phyloP scores from a whole-genome alignment of 2,113 vertebrate genomes.

The Narcine bancroftii region DNA sequence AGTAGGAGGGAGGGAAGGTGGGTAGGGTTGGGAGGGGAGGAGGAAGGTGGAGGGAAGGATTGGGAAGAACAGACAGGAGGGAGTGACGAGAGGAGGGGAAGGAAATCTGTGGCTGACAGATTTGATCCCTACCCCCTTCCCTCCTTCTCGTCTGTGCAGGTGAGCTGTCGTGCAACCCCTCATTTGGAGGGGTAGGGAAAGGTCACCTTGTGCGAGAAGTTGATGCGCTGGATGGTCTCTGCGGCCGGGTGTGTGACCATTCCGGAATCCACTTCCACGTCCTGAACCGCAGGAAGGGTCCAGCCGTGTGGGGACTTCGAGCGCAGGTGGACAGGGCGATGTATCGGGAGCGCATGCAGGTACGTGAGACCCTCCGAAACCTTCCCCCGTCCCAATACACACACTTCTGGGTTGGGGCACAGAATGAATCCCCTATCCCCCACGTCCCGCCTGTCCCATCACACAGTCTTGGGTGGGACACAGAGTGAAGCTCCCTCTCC shows the following conservation, averaged over 20 bases:
- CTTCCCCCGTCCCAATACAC: neutral
- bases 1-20: too few relatives aligned
- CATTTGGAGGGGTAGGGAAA: constrained; percentile 88
- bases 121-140: neutral
- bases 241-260: constrained; percentile 74
- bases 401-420: neutral
- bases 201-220: constrained; percentile 85
- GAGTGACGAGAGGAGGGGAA: too few relatives aligned
- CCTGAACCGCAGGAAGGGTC: constrained; percentile 81
- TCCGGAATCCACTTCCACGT: constrained; percentile 87
- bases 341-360: constrained; percentile 80
- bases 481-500: neutral
- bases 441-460: too few relatives aligned
- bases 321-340: constrained; percentile 82
- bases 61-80: too few relatives aligned
- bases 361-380: constrained; percentile 44
- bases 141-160: constrained; percentile 51
- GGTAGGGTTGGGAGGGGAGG: neutral
- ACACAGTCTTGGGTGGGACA: neutral
- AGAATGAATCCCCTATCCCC: too few relatives aligned
- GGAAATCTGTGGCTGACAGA: neutral
- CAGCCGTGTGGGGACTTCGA: constrained; percentile 88
- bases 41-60: too few relatives aligned
- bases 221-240: constrained; percentile 87
- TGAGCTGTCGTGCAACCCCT: constrained; percentile 90